Conservation (phyloP, 2,888 invertebrate genomes). For the Drosophila pullipes region DNA sequence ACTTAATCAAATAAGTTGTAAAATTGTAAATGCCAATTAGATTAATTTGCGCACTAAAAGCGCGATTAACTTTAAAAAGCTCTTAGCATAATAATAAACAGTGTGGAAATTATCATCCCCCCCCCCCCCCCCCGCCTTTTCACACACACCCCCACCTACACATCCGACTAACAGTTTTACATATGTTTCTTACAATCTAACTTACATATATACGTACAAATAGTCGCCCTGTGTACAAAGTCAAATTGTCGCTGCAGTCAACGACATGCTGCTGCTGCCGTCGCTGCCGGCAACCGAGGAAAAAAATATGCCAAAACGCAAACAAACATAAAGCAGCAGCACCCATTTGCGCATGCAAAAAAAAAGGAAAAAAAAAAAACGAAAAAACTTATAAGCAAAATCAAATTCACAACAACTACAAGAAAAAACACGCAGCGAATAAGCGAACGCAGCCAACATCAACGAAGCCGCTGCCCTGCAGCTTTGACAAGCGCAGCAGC, state of each 20-base stretch:
- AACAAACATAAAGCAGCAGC: conserved; percentile 68
- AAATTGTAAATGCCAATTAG: not conserved
- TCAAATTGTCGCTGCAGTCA: conserved; percentile 51
- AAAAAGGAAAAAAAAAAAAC: conserved; percentile 9
- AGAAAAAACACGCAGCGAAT: conserved; percentile 45
- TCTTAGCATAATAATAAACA: conserved; percentile 74
- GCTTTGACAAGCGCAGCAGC: conserved; percentile 56
- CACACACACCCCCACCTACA: not conserved
- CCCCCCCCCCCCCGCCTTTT: not conserved
- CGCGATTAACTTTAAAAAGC: conserved; percentile 49
- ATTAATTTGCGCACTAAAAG: conserved; percentile 42
- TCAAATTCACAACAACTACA: conserved; percentile 68
- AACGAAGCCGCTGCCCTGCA: conserved; percentile 51
- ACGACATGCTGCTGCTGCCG: conserved; percentile 17
- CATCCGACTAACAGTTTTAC: not conserved
- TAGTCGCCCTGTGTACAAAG: conserved; percentile 46
- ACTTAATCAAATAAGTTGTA: not conserved
- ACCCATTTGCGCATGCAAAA: conserved; percentile 64
- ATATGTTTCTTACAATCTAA: not conserved
- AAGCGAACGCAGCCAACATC: conserved; percentile 40
- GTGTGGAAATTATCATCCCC: conserved; percentile 57
- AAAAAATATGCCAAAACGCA: conserved; percentile 52
- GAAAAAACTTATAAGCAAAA: conserved; percentile 67
- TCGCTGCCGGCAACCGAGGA: conserved; percentile 60
- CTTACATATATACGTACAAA: conserved; percentile 1